Evolutionary conservation across 2,113 vertebrate species (phyloP), one percentile per base, ranked within the genome.

Genomic region (Urocitellus parryii): DNA sequence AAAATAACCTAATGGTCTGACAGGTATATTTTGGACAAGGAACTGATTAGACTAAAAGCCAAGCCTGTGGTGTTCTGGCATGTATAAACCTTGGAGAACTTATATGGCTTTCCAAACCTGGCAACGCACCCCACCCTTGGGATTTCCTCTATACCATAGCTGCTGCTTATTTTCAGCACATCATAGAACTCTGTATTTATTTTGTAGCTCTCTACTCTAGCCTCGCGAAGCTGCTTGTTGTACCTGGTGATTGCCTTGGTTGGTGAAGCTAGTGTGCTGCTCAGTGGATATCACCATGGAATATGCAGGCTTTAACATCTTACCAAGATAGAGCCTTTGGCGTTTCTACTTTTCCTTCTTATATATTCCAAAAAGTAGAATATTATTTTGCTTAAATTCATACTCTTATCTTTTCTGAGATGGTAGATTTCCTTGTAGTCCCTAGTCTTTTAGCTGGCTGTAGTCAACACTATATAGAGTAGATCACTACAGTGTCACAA

Each of bases 21-120:
- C 27, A 92, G 56, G 42, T 92, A 90, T 82, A 74, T 78, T 72
- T 96, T 82, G 74, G 56, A 81, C 24, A 22, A 78, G n/a, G 22
- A 86, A 70, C 56, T 86, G 29, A 51, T 80, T 91, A 91, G 39
- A 73, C 25, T 79, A 74, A 78, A 82, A 88, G 56, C 18, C 58
- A 67, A 18, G n/a, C 56, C 79, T 79, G 65, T 63, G 11, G n/a
- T 34, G 70, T 83, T 56, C 61, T 85, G 72, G 37, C 84, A 58
- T 37, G 4, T 14, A n/a, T 85, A 88, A 90, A 63, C 48, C 56
- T 37, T 89, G 56, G 42, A 65, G 72, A 76, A 58, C 5, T 12
- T 80, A 37, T 4, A 39, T 8, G 24, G 27, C 20, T 96, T 82
- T 88, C 45, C 74, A 86, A 86, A 72, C 25, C n/a, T 79, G 63